Evolutionary conservation across 1,140 invertebrate species (phyloP), one percentile per base, ranked within the genome.

Genomic region (Leptinotarsa undecemlineata): DNA sequence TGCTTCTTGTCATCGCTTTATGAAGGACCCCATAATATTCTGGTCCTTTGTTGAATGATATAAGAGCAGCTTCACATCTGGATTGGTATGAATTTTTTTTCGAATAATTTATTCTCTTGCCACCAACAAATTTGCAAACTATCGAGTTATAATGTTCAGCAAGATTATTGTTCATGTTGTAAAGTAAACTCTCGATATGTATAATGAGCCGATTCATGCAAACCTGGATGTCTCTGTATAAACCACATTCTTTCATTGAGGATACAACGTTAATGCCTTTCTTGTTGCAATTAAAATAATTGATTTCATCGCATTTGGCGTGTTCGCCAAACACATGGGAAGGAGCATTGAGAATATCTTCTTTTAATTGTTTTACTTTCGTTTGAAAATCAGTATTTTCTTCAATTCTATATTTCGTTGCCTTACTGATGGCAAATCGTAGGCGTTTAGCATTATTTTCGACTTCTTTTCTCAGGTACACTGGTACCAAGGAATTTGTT

Each of bases 101-200:
- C 3, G 79, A 68, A 68, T 74, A 84, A 80, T 85, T 83, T 42
- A 82, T 75, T 71, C 82, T 64, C 78, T 87, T 87, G 14, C 84
- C 86, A 62, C 82, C 80, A 33, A 82, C 79, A 71, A 73, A 78
- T 77, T 86, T 86, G 5, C 70, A 71, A 8, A 85, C 67, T 13
- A 81, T 77, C 6, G 75, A 69, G 77, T 86, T 84, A 78, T 82
- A 87, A n/a, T 61, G 23, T 80, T 88, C 86, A 8, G 81, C 83
- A 33, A 72, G 26, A 76, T 87, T 87, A 67, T 83, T 87, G 33
- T 83, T 85, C 19, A 81, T 77, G 72, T 85, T 80, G 1, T 79
- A 64, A 11, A 87, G 71, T n/a, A 85, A 78, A 73, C 81, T 82
- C 4, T 77, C 20, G 23, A 81, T 66, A 72, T 81, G 23, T 21